Evolutionary conservation across 2,888 invertebrate species (phyloP).

Genomic region (Amblyjoppa proteus): DNA sequence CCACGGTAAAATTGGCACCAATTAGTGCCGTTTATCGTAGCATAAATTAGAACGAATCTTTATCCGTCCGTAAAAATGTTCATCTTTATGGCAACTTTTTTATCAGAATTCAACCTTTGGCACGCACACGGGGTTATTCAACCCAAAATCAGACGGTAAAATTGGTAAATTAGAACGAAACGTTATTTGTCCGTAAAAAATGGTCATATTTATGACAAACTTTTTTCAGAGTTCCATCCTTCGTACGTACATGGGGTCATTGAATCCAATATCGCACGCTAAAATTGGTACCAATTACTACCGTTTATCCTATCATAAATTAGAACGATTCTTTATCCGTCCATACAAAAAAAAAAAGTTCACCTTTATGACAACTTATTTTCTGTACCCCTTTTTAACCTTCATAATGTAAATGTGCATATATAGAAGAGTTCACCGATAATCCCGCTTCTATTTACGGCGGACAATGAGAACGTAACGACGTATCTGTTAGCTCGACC

Average conservation of each 20-base stretch:
- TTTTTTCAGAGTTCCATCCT: too few relatives aligned
- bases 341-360: too few relatives aligned
- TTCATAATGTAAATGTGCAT: background rate
- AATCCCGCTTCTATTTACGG: background rate
- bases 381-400: background rate
- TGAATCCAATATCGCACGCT: too few relatives aligned
- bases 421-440: background rate
- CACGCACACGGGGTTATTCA: too few relatives aligned
- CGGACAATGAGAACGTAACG: conserved; percentile 8
- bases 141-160: background rate
- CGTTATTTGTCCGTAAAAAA: background rate
- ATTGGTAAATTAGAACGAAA: conserved; percentile 9
- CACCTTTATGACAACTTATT: background rate
- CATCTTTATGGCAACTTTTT: background rate
- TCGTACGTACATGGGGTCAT: too few relatives aligned
- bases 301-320: background rate
- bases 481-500: background rate
- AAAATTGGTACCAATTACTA: too few relatives aligned
- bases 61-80: background rate
- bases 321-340: background rate
- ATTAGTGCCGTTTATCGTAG: background rate
- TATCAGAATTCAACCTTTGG: background rate
- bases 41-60: conserved; percentile 2
- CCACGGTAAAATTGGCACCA: too few relatives aligned
- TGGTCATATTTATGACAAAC: too few relatives aligned